Evolutionary conservation across 2,888 invertebrate genomes (phyloP), one percentile per base, ranked within the genome.

Genomic region (Lacanobia wlatinum): DNA sequence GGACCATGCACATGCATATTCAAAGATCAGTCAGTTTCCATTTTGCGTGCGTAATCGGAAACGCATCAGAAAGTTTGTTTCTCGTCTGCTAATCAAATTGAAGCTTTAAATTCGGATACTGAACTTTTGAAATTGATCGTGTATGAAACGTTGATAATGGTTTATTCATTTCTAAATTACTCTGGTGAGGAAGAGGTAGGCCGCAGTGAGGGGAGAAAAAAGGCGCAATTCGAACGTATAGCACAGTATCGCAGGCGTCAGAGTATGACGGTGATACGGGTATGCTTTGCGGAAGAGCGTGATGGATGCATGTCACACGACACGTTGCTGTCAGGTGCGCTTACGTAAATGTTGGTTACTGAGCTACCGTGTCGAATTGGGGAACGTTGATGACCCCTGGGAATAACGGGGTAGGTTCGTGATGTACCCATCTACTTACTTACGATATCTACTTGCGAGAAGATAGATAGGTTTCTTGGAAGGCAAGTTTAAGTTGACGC

Each of bases 21-120:
- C 95, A 95, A 94, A 95, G 94, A 94, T 95, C 93, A 90, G 93
- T 94, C 92, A 90, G 93, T 94, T 94, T 94, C 92, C 94, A 95
- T 94, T 95, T 95, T 92, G 92, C 90, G 91, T 92, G 90, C 92
- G 94, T 94, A 95, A 95, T 94, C 94, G 94, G 94, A 94, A 95
- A 94, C 90, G 90, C 89, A 90, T 90, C 89, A 87, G 89, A 89
- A 88, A 87, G 78, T 84, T 87, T 74, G 80, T 78, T 78, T 64
- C 71, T 76, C 62, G 66, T 68, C 73, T 78, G 87, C 84, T 90
- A 89, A 88, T 86, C 91, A 87, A 95, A 88, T 89, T 80, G 73
- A 83, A 84, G 89, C 93, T 89, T 83, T 92, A 94, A 88, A 68
- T 38, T 66, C 52, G 67, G 62, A 43, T 9, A 2, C 65, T 76